Percentiles rank a stretch among this genome's conserved stretches.
phyloP scores from a whole-genome alignment of 2,888 invertebrate genomes.

The Ametastegia equiseti region DNA sequence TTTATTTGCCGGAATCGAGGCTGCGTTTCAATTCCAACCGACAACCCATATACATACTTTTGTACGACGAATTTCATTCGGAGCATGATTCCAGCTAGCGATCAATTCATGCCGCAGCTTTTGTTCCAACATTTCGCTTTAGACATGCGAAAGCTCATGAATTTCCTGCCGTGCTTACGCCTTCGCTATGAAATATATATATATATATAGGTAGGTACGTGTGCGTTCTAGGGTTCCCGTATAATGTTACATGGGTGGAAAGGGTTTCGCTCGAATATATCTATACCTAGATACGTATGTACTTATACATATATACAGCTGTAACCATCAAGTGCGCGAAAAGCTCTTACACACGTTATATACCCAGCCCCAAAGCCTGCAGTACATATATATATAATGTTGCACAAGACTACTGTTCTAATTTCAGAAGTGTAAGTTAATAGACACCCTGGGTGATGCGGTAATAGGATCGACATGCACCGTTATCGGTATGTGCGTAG shows the following conservation, averaged over 20 bases:
- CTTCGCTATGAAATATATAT: neutral
- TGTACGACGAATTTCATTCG: neutral
- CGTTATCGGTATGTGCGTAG: too few relatives aligned
- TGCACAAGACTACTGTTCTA: neutral
- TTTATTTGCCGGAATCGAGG: neutral
- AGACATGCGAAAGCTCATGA: neutral
- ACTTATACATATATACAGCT: neutral
- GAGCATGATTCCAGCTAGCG: neutral
- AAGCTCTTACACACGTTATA: neutral
- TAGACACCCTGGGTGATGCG: neutral
- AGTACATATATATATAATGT: neutral
- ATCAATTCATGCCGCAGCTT: neutral
- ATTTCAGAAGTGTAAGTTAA: conserved; percentile 10
- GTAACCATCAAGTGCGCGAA: neutral
- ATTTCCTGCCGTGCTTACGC: neutral
- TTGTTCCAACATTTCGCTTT: neutral
- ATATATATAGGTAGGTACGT: too few relatives aligned
- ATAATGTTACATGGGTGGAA: neutral
- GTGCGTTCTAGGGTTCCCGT: neutral
- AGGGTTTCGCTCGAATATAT: neutral
- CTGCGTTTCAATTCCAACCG: neutral
- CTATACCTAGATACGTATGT: too few relatives aligned
- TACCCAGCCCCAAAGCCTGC: too few relatives aligned
- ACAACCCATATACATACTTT: neutral
- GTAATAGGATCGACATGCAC: neutral